These are phyloP conservation scores for Salvelinus fontinalis DNA, from an alignment of 2,113 vertebrate species.

Conservation along the genomic window DNA sequence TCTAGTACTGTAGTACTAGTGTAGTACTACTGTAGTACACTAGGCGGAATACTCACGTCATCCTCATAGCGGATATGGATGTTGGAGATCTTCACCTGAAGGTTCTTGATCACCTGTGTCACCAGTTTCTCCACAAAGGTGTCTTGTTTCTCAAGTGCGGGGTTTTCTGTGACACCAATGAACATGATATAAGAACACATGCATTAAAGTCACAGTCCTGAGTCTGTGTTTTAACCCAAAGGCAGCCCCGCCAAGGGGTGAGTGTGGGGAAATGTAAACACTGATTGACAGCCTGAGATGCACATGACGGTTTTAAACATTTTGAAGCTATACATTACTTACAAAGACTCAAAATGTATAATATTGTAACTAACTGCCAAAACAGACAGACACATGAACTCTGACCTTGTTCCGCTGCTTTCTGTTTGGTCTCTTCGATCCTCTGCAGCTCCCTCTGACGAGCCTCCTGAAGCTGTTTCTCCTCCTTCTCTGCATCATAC, in stretches of 20 bases:
- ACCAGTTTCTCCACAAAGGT: slow-evolving; percentile 94
- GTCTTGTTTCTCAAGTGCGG: slow-evolving; percentile 84
- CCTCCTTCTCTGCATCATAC: slow-evolving; percentile 95
- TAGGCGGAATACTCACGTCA: slow-evolving; percentile 83
- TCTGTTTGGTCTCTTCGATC: slow-evolving; percentile 95
- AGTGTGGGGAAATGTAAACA: no score
- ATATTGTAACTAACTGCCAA: neutral
- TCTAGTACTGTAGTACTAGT: neutral
- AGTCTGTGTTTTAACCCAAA: no score
- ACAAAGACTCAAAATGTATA: no score
- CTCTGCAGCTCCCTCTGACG: slow-evolving; percentile 90
- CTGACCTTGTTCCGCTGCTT: slow-evolving; percentile 89
- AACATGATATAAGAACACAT: no score
- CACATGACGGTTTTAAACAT: no score
- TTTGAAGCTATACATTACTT: no score
- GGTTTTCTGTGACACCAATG: slow-evolving; percentile 76
- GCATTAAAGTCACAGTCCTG: no score
- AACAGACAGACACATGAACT: neutral
- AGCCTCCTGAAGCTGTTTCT: slow-evolving; percentile 86
- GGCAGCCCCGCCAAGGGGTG: no score
- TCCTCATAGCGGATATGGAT: slow-evolving; percentile 97
- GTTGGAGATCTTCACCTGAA: slow-evolving; percentile 95
- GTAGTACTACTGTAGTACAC: neutral
- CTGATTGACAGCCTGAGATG: no score
- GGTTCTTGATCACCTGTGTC: slow-evolving; percentile 98